These are phyloP conservation scores for Teleogryllus occipitalis DNA, from an alignment of 1,140 invertebrate genomes.

Conservation along the genomic window DNA sequence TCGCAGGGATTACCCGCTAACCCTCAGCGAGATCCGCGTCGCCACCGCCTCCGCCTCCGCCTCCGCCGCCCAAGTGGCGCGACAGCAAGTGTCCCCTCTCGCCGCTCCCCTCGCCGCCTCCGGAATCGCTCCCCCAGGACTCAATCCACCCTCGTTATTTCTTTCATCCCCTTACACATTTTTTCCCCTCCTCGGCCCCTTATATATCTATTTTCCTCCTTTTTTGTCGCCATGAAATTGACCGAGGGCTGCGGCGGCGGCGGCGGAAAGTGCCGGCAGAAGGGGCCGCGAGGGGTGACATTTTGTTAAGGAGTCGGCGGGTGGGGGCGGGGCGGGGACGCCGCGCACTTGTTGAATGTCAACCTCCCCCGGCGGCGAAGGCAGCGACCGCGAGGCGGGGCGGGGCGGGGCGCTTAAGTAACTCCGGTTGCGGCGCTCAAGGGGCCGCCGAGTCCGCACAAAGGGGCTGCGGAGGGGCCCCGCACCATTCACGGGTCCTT, in stretches of 20 bases:
- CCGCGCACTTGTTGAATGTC: constrained; percentile 19
- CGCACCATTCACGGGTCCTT: background rate
- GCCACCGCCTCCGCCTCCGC: too few species aligned
- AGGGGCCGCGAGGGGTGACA: constrained; percentile 11
- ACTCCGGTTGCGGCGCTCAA: constrained; percentile 11
- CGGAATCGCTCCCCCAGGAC: constrained; percentile 17
- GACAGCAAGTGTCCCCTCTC: background rate
- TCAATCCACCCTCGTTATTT: constrained; percentile 19
- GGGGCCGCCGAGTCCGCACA: background rate
- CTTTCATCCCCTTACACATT: constrained; percentile 10
- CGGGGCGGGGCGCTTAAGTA: constrained; percentile 11
- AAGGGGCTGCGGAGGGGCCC: background rate
- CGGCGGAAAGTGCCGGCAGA: background rate
- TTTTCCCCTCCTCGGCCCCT: background rate
- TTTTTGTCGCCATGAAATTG: constrained; percentile 16
- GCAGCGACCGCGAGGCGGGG: too few species aligned
- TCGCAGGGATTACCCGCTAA: background rate
- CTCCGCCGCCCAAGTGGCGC: background rate
- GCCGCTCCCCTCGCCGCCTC: background rate
- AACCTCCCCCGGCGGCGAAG: background rate
- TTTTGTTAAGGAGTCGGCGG: constrained; percentile 12
- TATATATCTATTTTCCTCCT: constrained; percentile 14
- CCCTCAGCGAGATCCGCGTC: background rate
- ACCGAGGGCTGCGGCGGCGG: background rate
- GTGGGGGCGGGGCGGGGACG: too few species aligned